Percentiles rank a stretch among this genome's conserved stretches.
Evolutionary conservation across 1,140 invertebrate genomes (phyloP).

Genomic region (Heliconius eleuchia): DNA sequence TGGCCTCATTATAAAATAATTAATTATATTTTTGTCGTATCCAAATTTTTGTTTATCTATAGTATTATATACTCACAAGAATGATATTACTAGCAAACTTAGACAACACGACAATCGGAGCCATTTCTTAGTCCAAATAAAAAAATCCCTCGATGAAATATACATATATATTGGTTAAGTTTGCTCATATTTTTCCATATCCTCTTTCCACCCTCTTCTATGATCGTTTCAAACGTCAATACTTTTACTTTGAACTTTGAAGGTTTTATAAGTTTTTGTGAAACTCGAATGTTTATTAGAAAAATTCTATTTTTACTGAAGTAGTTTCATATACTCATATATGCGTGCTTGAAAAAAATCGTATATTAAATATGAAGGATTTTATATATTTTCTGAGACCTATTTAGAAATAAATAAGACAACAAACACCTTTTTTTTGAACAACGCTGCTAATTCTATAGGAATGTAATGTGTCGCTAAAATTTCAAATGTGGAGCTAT

Average conservation of each 20-base stretch:
- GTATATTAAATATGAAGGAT: no score
- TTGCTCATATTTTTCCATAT: slow-evolving; percentile 48
- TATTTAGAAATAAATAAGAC: no score
- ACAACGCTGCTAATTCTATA: no score
- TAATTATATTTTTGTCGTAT: no score
- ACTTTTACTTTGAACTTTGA: slow-evolving; percentile 23
- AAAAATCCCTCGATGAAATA: slow-evolving; percentile 46
- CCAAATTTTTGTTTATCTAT: no score
- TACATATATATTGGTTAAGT: slow-evolving; percentile 53
- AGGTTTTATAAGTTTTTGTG: slow-evolving; percentile 9
- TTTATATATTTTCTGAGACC: no score
- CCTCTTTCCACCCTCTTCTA: not conserved
- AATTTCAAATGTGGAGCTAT: no score
- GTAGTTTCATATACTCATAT: not conserved
- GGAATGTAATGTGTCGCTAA: no score
- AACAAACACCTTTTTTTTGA: no score
- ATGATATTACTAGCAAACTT: not conserved
- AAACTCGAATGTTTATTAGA: slow-evolving; percentile 2
- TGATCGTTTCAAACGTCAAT: slow-evolving; percentile 26
- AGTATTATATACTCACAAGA: not conserved
- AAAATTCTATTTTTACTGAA: not conserved
- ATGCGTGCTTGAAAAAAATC: not conserved
- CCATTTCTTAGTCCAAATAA: slow-evolving; percentile 46
- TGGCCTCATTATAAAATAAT: no score
- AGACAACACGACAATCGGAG: slow-evolving; percentile 42